phyloP scores from a whole-genome alignment of 2,888 invertebrate genomes.

The Trissolcus japonicus region DNA sequence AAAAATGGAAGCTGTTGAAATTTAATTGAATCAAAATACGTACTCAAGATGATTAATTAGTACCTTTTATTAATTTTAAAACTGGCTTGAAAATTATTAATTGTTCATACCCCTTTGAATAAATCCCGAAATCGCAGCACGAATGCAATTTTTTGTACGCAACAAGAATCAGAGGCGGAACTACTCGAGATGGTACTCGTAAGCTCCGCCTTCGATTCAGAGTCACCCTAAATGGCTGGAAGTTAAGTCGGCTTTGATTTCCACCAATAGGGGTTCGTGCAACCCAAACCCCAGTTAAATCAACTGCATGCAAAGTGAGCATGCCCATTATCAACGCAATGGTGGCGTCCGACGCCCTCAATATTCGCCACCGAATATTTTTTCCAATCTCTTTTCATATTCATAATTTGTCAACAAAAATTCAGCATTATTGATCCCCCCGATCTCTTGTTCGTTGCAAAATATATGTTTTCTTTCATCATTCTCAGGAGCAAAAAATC shows the following conservation, averaged over 20 bases:
- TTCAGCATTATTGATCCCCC: background rate
- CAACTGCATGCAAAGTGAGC: slow-evolving; percentile 51
- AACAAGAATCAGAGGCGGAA: slow-evolving; percentile 47
- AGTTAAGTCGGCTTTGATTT: slow-evolving; percentile 56
- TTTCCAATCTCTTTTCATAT: slow-evolving; percentile 3
- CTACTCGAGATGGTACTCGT: slow-evolving; percentile 47
- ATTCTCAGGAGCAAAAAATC: too few relatives aligned
- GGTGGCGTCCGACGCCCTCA: slow-evolving; percentile 38
- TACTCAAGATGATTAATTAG: background rate
- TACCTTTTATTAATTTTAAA: slow-evolving; percentile 39
- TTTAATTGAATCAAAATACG: too few relatives aligned
- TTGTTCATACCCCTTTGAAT: slow-evolving; percentile 37
- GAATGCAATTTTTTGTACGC: slow-evolving; percentile 31
- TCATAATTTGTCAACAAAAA: slow-evolving; percentile 3
- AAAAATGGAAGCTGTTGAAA: too few relatives aligned
- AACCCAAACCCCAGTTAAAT: slow-evolving; percentile 50
- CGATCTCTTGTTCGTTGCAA: too few relatives aligned
- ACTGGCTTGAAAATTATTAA: slow-evolving; percentile 36
- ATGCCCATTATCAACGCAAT: slow-evolving; percentile 54
- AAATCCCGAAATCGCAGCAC: slow-evolving; percentile 21
- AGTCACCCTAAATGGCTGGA: slow-evolving; percentile 54
- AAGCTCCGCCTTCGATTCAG: slow-evolving; percentile 56
- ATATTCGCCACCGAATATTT: slow-evolving; percentile 35
- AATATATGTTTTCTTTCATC: too few relatives aligned
- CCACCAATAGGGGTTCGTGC: slow-evolving; percentile 55